Evolutionary conservation across 2,797 vertebrate genomes (phyloP), one percentile per base, ranked within the genome.

Genomic region (Podarcis siculus): DNA sequence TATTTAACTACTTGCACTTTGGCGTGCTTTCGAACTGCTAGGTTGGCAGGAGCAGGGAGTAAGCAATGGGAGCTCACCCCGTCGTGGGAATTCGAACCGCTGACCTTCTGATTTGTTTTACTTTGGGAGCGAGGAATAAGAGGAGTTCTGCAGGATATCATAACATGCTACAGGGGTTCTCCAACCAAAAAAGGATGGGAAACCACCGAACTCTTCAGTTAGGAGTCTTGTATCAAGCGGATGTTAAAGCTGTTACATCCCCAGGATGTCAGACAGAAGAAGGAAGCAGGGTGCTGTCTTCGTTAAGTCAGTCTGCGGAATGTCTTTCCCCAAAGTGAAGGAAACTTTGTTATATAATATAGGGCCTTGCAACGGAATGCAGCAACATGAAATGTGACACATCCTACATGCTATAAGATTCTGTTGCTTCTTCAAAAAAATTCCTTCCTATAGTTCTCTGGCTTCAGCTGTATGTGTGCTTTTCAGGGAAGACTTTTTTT

Each of bases 401-500:
- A 17, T n/a, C 69, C 30, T 15, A 15, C n/a, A 32, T 2, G 8
- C 8, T n/a, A 3, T 0, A n/a, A 4, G 32, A 19, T 72, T 72
- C 35, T 21, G 8, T 30, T 35, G 35, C n/a, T 35, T 15, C 15
- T 72, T 72, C 35, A 55, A 55, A 55, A 49, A 17, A 37, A 35
- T 7, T 8, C 27, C 3, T 39, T 39, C 21, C 2, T 55, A 55
- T 55, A 55, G 19, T 32, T 75, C 84, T 93, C 89, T 58, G 73
- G 82, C 90, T 93, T 93, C 95, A 94, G 1, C 82, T 72, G 30
- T 25, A 25, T 67, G 66, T 15, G 3, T 55, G 49, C 13, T 55
- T 55, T 55, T 55, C 49, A 55, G 49, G 49, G 49, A 55, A 55
- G 49, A 25, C 27, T 67, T 10, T 67, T 67, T 67, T 67, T 67